Evolutionary conservation across 2,888 invertebrate species (phyloP).

Genomic region (Ariolimax columbianus): DNA sequence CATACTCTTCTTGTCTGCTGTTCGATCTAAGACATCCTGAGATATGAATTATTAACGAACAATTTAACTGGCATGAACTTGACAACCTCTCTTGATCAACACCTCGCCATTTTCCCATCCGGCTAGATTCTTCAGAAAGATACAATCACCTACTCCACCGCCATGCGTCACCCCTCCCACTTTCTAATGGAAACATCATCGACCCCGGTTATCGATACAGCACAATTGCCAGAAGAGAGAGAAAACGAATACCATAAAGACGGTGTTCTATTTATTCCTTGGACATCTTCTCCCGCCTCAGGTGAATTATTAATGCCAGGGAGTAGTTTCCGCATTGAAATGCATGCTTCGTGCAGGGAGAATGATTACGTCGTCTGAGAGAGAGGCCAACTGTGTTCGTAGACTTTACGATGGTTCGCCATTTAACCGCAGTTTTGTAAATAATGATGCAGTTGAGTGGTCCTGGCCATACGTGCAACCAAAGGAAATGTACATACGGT

Average conservation of each 20-base stretch:
- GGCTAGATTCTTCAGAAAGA: not conserved
- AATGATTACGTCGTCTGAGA: not conserved
- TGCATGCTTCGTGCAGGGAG: not conserved
- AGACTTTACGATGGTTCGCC: not conserved
- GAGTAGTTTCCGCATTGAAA: not conserved
- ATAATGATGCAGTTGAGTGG: too few species aligned
- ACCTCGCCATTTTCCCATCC: not conserved
- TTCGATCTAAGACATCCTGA: not conserved
- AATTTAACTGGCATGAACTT: not conserved
- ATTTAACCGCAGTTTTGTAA: not conserved
- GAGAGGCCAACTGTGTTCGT: not conserved
- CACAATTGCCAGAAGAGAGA: not conserved
- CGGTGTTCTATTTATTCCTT: not conserved
- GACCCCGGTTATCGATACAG: not conserved
- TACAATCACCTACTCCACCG: not conserved
- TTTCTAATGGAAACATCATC: not conserved
- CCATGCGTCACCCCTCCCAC: not conserved
- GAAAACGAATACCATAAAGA: not conserved
- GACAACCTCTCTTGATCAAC: not conserved
- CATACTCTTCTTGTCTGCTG: not conserved
- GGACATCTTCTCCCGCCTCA: not conserved
- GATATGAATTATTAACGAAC: not conserved
- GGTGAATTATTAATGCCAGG: constrained; percentile 1
- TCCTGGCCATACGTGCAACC: too few species aligned
- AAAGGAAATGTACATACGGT: too few species aligned